Percentiles rank a stretch among this genome's conserved stretches.
Conservation (phyloP, 2,113 vertebrate species). For the Sisor rabdophorus region DNA sequence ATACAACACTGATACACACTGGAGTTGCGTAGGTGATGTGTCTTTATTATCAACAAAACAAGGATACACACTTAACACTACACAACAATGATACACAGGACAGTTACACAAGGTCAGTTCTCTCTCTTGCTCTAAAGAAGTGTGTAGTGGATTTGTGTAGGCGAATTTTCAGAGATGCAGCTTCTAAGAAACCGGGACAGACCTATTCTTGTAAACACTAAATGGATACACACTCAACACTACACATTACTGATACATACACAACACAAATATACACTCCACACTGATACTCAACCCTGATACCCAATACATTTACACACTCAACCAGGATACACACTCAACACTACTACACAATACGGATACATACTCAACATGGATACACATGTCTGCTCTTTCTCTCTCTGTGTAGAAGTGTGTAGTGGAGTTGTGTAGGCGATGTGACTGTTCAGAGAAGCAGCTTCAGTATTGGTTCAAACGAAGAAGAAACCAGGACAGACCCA, state of each 20-base stretch:
- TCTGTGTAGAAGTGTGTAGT: conserved; percentile 58
- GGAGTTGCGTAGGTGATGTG: too few species aligned
- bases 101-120: too few species aligned
- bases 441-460: conserved; percentile 75
- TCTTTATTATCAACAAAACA: too few species aligned
- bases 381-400: background rate
- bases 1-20: background rate
- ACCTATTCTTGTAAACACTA: too few species aligned
- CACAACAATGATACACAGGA: too few species aligned
- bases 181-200: too few species aligned
- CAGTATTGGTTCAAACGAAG: conserved; percentile 91
- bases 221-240: background rate
- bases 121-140: too few species aligned
- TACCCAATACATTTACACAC: background rate
- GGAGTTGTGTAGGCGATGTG: conserved; percentile 64
- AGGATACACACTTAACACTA: too few species aligned
- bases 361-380: background rate
- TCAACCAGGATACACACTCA: background rate
- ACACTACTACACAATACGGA: too few species aligned
- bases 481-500: conserved; percentile 90
- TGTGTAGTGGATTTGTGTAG: too few species aligned
- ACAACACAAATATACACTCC: background rate
- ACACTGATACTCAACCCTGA: background rate
- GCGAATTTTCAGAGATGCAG: too few species aligned
- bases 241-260: too few species aligned